Base-by-base conservation (phyloP, 2,888 invertebrate species). In the Nemoura dubitans region DNA sequence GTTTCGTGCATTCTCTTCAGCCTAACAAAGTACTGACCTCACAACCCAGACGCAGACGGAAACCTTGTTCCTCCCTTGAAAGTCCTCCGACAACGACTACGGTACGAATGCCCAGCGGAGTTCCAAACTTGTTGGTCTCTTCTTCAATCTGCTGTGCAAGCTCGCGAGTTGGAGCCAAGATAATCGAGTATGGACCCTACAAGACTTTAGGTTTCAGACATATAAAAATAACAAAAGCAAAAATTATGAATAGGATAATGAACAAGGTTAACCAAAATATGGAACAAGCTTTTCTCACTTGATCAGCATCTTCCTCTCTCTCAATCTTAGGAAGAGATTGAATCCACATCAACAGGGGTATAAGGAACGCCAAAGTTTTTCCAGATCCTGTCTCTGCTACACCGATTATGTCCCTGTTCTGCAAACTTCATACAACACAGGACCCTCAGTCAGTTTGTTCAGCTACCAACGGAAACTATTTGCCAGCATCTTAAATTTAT, bases 71-170 rank as follows among this genome's bases (percentile, higher is more conserved):
- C 92, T 99, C 99, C 89, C 99, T 94, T 0, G 98, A 99, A 21
- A 99, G 93, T 92, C 97, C 97, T 91, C 98, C 98, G n/a, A 99
- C 98, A n/a, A 99, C 98, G 0, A 98, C 98, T 0, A 98, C 98
- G 0, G 98, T 98, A 86, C 98, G 95, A 87, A 99, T 98, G 27
- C 96, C 98, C 83, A 99, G 92, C 0, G 97, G 97, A 89, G 96
- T 95, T 28, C 99, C 99, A 93, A 99, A 99, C 92, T 99, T 99
- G 88, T 96, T 96, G 0, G 99, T 98, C 92, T 99, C 99, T 91
- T 99, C 99, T 92, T 99, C 99, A 90, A 99, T 99, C 92, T 99
- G 99, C 91, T 99, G 99, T 0, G 99, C 99, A 93, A 99, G 94
- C 91, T 99, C 99, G 92, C 99, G 96, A n/a, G 99, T 99, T 0